These are phyloP conservation scores for Callimorpha dominula DNA, from an alignment of 2,888 invertebrate genomes.

Conservation along the genomic window DNA sequence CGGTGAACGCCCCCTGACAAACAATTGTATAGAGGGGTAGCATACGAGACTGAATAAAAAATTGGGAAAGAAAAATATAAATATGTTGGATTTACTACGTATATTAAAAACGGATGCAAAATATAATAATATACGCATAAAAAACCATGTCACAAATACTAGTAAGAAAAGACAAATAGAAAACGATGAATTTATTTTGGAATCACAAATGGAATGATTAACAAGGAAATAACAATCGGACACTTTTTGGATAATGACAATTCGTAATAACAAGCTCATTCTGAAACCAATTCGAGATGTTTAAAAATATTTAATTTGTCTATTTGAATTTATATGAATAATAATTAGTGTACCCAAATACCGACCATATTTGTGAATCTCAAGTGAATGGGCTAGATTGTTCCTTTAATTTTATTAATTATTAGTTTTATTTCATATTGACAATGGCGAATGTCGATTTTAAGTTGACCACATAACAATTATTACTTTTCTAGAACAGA, in stretches of 20 bases:
- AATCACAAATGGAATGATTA: neutral
- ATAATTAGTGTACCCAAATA: neutral
- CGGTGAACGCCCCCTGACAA: neutral
- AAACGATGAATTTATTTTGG: neutral
- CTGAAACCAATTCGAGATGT: no score
- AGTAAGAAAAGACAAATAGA: neutral
- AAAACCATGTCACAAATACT: neutral
- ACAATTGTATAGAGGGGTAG: neutral
- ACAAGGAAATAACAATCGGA: neutral
- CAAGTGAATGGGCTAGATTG: no score
- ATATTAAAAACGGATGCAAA: neutral
- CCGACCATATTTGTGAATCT: no score
- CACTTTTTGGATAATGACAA: conserved; percentile 1
- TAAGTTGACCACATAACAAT: neutral
- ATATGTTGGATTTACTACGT: neutral
- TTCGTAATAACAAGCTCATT: no score
- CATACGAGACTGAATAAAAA: neutral
- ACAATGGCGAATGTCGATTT: neutral
- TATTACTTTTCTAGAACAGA: neutral
- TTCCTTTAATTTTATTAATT: neutral
- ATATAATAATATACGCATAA: conserved; percentile 5
- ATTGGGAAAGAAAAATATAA: neutral
- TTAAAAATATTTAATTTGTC: neutral
- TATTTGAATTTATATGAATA: neutral
- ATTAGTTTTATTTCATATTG: neutral